Percentiles rank a stretch among this genome's conserved stretches.
These are phyloP conservation scores for Samia ricini DNA, from an alignment of 1,140 invertebrate species.

Conservation along the genomic window DNA sequence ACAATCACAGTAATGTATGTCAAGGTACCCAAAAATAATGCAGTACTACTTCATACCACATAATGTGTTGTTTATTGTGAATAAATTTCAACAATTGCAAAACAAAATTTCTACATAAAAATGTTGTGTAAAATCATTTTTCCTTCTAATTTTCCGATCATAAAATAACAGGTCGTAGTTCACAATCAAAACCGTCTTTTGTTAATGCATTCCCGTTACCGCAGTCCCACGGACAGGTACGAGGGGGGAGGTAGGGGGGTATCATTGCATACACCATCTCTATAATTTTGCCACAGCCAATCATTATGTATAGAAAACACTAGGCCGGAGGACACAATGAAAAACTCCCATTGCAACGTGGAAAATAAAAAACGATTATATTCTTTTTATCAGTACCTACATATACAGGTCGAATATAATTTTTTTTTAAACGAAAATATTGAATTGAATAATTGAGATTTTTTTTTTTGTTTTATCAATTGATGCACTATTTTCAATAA, in stretches of 20 bases:
- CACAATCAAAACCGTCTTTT: constrained; percentile 51
- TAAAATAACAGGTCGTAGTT: constrained; percentile 31
- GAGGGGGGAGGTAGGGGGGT: no score
- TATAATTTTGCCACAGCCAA: constrained; percentile 52
- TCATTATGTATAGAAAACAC: constrained; percentile 66
- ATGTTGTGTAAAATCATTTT: constrained; percentile 15
- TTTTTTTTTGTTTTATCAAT: no score
- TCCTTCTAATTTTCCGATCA: constrained; percentile 43
- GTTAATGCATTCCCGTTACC: constrained; percentile 56
- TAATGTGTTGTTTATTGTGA: no score
- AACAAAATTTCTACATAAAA: background rate
- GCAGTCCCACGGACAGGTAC: constrained; percentile 52
- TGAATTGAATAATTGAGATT: no score
- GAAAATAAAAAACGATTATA: constrained; percentile 60
- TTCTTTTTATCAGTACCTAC: constrained; percentile 32
- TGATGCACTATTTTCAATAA: no score
- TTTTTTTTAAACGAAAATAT: no score
- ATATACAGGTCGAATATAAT: constrained; percentile 13
- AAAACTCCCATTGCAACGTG: constrained; percentile 47
- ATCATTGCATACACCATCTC: constrained; percentile 45
- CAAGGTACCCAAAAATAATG: no score
- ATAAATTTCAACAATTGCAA: constrained; percentile 4
- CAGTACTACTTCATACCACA: no score
- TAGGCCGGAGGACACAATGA: constrained; percentile 54
- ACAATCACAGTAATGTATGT: no score